phyloP scores from a whole-genome alignment of 2,797 vertebrate species.

The Taeniopygia guttata region DNA sequence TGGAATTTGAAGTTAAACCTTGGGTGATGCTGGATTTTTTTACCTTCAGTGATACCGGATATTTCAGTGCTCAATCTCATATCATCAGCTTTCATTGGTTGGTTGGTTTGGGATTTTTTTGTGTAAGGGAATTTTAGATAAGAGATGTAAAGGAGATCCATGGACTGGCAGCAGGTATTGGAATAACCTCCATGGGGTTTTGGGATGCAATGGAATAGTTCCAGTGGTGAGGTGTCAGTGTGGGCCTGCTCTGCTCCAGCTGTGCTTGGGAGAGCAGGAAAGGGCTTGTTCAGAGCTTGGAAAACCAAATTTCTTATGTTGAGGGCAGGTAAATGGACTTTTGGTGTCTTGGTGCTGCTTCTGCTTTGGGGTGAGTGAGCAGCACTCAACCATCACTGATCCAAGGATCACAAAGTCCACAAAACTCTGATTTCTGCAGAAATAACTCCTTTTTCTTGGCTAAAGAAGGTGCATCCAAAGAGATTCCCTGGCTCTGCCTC shows the following conservation, averaged over 20 bases:
- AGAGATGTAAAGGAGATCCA: background rate
- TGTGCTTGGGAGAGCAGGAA: background rate
- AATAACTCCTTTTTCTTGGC: background rate
- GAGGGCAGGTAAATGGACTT: background rate
- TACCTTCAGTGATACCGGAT: background rate
- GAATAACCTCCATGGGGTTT: background rate
- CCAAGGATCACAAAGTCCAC: background rate
- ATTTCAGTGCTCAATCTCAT: rapidly evolving
- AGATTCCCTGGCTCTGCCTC: background rate
- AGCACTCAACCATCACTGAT: background rate
- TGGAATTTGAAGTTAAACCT: background rate
- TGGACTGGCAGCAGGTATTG: background rate
- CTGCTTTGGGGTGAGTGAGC: background rate
- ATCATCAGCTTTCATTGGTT: background rate
- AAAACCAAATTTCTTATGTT: rapidly evolving
- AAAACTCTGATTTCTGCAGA: background rate
- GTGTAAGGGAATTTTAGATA: background rate
- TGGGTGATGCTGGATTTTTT: background rate
- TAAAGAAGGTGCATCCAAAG: background rate
- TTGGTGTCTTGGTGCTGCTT: background rate
- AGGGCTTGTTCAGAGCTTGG: background rate
- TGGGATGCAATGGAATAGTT: background rate
- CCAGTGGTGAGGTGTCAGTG: background rate
- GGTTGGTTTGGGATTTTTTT: background rate
- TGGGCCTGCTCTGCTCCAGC: background rate